phyloP scores from a whole-genome alignment of 2,888 invertebrate species.

The Parnassius mnemosyne region DNA sequence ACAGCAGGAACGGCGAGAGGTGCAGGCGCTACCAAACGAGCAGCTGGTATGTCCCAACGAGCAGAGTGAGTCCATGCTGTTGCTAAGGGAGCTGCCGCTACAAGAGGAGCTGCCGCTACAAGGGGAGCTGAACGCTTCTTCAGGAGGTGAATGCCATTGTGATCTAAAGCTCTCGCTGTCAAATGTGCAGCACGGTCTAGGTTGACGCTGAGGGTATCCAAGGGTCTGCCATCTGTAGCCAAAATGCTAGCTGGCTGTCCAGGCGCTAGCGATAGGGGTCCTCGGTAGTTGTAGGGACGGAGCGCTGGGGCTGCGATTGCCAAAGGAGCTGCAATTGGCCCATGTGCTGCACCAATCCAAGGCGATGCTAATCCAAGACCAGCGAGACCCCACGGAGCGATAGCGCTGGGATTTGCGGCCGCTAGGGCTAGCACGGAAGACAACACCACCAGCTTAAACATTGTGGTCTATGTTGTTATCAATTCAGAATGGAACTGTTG shows the following conservation, averaged over 20 bases:
- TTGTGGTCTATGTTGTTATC: conserved; percentile 77
- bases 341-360: conserved; percentile 45
- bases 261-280: conserved; percentile 68
- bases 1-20: conserved; percentile 38
- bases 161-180: conserved; percentile 62
- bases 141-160: conserved; percentile 49
- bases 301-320: conserved; percentile 45
- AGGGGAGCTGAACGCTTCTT: conserved; percentile 64
- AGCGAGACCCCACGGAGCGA: conserved; percentile 37
- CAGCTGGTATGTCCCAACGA: conserved; percentile 32
- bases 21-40: conserved; percentile 39
- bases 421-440: conserved; percentile 81
- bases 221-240: conserved; percentile 69
- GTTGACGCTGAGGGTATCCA: conserved; percentile 73
- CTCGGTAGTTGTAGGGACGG: conserved; percentile 66
- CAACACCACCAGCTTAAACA: conserved; percentile 83
- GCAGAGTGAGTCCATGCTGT: conserved; percentile 33
- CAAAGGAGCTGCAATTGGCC: conserved; percentile 37
- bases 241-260: conserved; percentile 71
- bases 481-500: conserved; percentile 62
- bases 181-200: conserved; percentile 67
- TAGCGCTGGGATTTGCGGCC: conserved; percentile 67
- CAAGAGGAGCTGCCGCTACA: conserved; percentile 49
- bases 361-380: conserved; percentile 41
- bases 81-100: conserved; percentile 48